These are phyloP conservation scores for Eucidaris tribuloides DNA, from an alignment of 35 echinoderm and acorn worm genomes.

Conservation along the genomic window DNA sequence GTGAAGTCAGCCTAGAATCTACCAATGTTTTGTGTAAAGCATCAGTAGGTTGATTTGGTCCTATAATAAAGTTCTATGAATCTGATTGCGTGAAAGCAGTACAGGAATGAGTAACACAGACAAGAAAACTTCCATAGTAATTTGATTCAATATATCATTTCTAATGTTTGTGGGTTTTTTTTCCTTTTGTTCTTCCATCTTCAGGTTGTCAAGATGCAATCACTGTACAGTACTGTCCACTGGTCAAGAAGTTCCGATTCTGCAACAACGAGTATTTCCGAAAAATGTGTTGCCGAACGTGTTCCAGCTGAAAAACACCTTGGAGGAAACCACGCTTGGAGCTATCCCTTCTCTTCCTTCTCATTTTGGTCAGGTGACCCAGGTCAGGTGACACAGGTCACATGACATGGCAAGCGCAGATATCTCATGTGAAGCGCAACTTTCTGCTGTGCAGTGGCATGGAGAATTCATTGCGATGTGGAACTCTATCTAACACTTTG, in stretches of 20 bases:
- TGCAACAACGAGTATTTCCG: constrained; percentile 93
- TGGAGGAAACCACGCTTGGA: too few relatives aligned
- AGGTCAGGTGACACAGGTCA: neutral
- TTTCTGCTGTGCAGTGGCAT: neutral
- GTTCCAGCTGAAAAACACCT: constrained; percentile 41
- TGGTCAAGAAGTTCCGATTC: constrained; percentile 88
- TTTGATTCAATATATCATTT: too few relatives aligned
- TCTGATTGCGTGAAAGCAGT: too few relatives aligned
- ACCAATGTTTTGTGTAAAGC: too few relatives aligned
- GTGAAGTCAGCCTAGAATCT: too few relatives aligned
- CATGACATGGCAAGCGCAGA: neutral
- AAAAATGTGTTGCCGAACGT: constrained; percentile 90
- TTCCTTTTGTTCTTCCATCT: constrained; percentile 26
- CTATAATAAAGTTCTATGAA: too few relatives aligned
- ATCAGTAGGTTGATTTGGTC: too few relatives aligned
- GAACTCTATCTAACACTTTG: too few relatives aligned
- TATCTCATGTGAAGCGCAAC: neutral
- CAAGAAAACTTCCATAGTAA: too few relatives aligned
- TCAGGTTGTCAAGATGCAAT: constrained; percentile 79
- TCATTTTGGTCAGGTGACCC: too few relatives aligned
- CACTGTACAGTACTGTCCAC: constrained; percentile 72
- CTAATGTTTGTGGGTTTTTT: neutral
- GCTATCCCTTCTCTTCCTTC: too few relatives aligned
- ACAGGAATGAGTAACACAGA: too few relatives aligned
- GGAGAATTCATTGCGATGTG: constrained; percentile 25